phyloP scores from a whole-genome alignment of 1,140 invertebrate species.

The Globodera rostochiensis region DNA sequence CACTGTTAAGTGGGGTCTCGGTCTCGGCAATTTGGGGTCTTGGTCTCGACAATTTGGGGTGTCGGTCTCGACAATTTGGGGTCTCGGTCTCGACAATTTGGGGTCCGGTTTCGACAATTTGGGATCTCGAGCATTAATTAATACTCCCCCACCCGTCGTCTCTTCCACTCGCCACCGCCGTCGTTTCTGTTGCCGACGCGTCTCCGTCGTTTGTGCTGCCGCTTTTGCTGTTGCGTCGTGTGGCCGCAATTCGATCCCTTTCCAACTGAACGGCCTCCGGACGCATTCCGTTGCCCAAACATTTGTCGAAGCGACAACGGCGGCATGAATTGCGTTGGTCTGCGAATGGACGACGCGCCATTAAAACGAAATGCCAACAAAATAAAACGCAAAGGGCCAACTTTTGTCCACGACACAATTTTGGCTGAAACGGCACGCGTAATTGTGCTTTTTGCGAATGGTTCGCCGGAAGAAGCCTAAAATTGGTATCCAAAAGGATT shows the following conservation, averaged over 20 bases:
- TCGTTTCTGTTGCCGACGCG: background rate
- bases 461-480: conserved; percentile 80
- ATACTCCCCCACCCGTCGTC: background rate
- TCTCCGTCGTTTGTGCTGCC: background rate
- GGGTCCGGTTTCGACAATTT: too few relatives aligned
- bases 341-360: background rate
- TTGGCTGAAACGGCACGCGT: conserved; percentile 88
- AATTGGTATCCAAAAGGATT: background rate
- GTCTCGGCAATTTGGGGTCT: too few relatives aligned
- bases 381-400: conserved; percentile 25
- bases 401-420: conserved; percentile 83
- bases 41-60: too few relatives aligned
- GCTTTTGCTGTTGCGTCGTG: conserved; percentile 14
- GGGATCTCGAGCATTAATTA: too few relatives aligned
- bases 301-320: conserved; percentile 91
- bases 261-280: conserved; percentile 92
- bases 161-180: background rate
- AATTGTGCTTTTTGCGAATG: conserved; percentile 90
- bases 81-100: too few relatives aligned
- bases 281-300: conserved; percentile 76
- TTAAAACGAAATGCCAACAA: background rate
- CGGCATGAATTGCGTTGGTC: conserved; percentile 85
- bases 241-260: conserved; percentile 88
- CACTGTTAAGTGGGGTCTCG: background rate
- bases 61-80: too few relatives aligned